Conservation (phyloP, 2,888 invertebrate genomes). For the Leptopterna dolabrata region DNA sequence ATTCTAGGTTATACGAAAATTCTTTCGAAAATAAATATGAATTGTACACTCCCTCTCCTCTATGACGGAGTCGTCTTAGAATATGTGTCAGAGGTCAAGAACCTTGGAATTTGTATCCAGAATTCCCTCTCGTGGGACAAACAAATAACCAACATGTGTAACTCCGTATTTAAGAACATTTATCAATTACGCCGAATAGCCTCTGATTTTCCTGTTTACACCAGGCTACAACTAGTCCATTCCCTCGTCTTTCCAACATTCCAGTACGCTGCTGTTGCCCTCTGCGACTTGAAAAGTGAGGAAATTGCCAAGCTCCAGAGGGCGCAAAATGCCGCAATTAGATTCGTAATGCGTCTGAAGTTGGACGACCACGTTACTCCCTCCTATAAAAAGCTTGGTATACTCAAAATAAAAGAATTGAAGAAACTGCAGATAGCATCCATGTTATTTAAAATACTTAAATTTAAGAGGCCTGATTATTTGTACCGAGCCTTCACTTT, state of each 20-base stretch:
- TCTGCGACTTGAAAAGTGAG: not conserved
- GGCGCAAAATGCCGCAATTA: slow-evolving; percentile 19
- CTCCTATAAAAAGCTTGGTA: not conserved
- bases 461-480: not conserved
- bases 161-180: not conserved
- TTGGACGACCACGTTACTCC: not conserved
- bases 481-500: not conserved
- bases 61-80: not conserved
- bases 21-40: not conserved
- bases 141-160: not conserved
- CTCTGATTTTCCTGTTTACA: not conserved
- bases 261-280: not conserved
- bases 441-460: not conserved
- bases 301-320: not conserved
- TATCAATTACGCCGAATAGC: slow-evolving; percentile 11
- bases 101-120: not conserved
- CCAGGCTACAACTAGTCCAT: not conserved
- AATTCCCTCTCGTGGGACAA: not conserved
- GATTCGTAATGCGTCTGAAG: not conserved
- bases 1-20: not conserved
- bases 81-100: not conserved
- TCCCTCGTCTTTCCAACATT: not conserved
- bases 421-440: not conserved
- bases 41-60: not conserved
- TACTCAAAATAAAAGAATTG: not conserved